A percentile compares a stretch with the other conserved stretches of the same genome.
Evolutionary conservation across 2,113 vertebrate genomes (phyloP).

Genomic region (Gallinago paraguaiae): DNA sequence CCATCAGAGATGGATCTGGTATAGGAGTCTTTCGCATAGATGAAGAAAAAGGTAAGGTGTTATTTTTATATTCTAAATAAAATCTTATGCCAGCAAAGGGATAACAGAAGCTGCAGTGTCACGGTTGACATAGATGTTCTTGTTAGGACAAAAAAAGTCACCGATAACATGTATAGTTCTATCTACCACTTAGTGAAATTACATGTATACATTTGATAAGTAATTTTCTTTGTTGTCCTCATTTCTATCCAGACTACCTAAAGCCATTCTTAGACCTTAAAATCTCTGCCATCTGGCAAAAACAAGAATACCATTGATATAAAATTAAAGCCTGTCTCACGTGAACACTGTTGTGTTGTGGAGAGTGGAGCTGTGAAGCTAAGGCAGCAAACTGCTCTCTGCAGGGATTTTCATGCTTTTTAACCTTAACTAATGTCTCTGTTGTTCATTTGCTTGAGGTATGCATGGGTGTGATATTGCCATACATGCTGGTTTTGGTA

Average conservation of each 20-base stretch:
- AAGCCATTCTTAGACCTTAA: background rate
- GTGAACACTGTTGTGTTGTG: background rate
- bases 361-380: background rate
- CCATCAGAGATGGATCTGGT: constrained; percentile 94
- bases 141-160: background rate
- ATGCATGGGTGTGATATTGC: background rate
- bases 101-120: background rate
- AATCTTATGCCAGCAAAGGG: background rate
- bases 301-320: background rate
- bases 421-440: background rate
- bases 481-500: background rate
- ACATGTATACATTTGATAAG: background rate
- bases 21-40: constrained; percentile 92
- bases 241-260: background rate
- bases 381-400: background rate
- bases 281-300: background rate
- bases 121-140: background rate
- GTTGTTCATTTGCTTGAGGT: background rate
- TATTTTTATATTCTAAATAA: background rate
- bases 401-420: background rate
- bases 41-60: constrained; percentile 89
- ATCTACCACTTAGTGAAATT: background rate
- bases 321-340: background rate
- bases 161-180: background rate
- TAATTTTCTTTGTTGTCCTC: background rate